phyloP scores from a whole-genome alignment of 2,113 vertebrate genomes.

The Bambusicola thoracicus region DNA sequence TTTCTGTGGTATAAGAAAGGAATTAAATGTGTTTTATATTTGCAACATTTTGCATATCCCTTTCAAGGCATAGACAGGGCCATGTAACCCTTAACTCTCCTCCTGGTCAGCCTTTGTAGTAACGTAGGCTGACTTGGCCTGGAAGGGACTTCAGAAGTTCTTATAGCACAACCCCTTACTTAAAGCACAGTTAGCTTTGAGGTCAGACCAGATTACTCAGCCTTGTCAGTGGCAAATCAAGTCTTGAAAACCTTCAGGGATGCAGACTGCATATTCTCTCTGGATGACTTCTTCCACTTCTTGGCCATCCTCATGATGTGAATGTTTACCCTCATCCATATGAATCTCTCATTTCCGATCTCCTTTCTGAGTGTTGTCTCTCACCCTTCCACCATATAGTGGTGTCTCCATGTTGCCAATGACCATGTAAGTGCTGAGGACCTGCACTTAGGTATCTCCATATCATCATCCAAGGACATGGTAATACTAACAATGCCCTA shows the following conservation, averaged over 20 bases:
- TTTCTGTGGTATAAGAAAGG: background rate
- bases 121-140: background rate
- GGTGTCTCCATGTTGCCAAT: background rate
- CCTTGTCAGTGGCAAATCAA: background rate
- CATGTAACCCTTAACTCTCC: background rate
- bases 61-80: background rate
- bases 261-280: background rate
- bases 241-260: background rate
- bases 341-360: background rate
- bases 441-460: background rate
- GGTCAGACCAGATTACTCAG: background rate
- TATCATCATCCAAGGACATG: background rate
- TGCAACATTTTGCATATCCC: background rate
- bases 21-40: background rate
- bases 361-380: background rate
- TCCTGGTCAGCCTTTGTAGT: fast-evolving
- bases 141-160: background rate
- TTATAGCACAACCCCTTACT: background rate
- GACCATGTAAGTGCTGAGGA: background rate
- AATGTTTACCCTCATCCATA: background rate
- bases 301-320: background rate
- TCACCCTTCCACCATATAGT: background rate
- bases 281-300: background rate
- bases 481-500: background rate
- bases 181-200: background rate